phyloP scores from a whole-genome alignment of 2,888 invertebrate genomes.

The Tetrapedia diversipes region DNA sequence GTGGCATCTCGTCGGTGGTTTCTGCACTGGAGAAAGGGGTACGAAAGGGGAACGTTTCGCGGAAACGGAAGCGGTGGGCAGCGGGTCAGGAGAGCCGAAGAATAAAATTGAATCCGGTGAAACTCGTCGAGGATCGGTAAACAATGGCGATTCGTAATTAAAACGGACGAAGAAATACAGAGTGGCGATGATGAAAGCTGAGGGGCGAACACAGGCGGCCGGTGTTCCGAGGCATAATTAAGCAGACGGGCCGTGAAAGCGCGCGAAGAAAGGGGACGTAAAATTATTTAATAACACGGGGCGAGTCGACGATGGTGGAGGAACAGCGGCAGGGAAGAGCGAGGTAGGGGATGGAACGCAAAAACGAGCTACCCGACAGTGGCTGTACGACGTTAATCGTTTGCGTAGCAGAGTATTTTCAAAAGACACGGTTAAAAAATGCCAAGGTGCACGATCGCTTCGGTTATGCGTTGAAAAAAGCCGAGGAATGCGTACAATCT shows the following conservation, averaged over 20 bases:
- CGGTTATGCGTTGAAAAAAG: no score
- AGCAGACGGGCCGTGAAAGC: constrained; percentile 22
- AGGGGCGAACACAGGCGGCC: constrained; percentile 23
- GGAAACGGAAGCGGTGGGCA: neutral
- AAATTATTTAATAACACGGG: constrained; percentile 41
- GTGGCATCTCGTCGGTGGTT: neutral
- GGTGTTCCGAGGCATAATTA: constrained; percentile 44
- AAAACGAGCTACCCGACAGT: neutral
- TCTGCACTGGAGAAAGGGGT: no score
- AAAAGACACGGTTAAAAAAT: no score
- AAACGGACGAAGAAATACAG: constrained; percentile 47
- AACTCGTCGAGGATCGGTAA: constrained; percentile 26
- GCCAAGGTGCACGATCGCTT: no score
- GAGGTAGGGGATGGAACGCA: neutral
- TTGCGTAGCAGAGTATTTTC: no score
- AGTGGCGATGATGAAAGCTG: constrained; percentile 38
- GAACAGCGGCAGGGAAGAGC: neutral
- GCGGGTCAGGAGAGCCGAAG: neutral
- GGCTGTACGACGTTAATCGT: no score
- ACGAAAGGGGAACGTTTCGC: neutral
- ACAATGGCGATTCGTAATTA: constrained; percentile 55
- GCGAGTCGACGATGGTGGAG: neutral
- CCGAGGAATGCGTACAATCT: no score
- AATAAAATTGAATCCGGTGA: constrained; percentile 46
- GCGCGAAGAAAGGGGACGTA: constrained; percentile 17